Conservation (phyloP, 2,797 vertebrate species). For the Triplophysa bombifrons region DNA sequence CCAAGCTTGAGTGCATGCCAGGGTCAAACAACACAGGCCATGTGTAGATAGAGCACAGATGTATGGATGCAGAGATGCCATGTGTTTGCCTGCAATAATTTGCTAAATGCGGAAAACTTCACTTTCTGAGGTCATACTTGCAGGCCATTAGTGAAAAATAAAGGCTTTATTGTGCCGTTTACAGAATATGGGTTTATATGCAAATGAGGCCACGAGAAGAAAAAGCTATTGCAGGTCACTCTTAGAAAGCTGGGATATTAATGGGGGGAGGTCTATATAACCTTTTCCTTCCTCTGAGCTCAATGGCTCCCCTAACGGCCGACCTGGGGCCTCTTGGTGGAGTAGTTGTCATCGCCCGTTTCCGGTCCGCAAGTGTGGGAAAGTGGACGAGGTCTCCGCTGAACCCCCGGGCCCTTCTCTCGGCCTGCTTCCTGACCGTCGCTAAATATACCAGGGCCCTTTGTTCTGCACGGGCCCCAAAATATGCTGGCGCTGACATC, state of each 20-base stretch:
- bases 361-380: conserved; percentile 79
- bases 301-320: conserved; percentile 61
- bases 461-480: conserved; percentile 65
- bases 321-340: conserved; percentile 65
- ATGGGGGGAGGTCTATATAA: conserved; percentile 56
- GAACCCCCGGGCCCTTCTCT: conserved; percentile 57
- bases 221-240: conserved; percentile 32
- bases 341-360: conserved; percentile 73
- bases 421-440: conserved; percentile 71
- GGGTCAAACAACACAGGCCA: conserved; percentile 40
- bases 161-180: not conserved
- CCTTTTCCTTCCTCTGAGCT: conserved; percentile 71
- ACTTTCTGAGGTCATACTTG: not conserved
- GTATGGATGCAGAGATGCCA: not conserved
- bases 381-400: conserved; percentile 69
- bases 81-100: not conserved
- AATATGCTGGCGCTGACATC: conserved; percentile 68
- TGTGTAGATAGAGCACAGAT: conserved; percentile 34
- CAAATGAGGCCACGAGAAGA: not conserved
- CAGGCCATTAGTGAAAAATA: not conserved
- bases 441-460: conserved; percentile 71
- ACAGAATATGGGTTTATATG: not conserved
- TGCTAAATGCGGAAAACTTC: not conserved
- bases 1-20: conserved; percentile 32
- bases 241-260: conserved; percentile 50